Evolutionary conservation across 2,113 vertebrate species (phyloP).

Genomic region (Budorcas taxicolor): DNA sequence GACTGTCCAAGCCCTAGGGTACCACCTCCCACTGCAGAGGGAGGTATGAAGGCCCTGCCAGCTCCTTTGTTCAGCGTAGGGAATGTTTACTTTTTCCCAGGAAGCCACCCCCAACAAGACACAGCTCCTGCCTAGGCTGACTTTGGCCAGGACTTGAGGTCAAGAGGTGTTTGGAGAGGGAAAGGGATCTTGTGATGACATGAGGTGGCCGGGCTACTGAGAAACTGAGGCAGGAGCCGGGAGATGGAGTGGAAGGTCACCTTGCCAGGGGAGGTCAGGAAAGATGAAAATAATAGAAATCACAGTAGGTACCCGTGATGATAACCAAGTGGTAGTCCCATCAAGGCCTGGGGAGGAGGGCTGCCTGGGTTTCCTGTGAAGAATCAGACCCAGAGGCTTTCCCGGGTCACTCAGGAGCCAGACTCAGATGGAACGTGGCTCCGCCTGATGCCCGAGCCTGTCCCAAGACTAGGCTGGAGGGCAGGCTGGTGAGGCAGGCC

Average conservation of each 20-base stretch:
- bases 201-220: not conserved
- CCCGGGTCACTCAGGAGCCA: not conserved
- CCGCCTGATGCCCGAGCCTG: not conserved
- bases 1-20: not conserved
- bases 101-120: not conserved
- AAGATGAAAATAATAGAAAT: not conserved
- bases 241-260: not conserved
- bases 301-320: not conserved
- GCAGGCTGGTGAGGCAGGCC: not conserved
- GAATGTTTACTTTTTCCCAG: conserved; percentile 50
- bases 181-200: not conserved
- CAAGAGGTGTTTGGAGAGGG: not conserved
- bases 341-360: not conserved
- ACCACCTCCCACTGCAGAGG: not conserved
- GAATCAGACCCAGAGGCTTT: not conserved
- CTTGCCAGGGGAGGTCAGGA: not conserved
- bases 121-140: not conserved
- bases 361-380: not conserved
- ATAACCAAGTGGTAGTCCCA: not conserved
- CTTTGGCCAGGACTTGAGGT: not conserved
- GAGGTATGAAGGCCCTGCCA: not conserved
- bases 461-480: not conserved
- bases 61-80: conserved; percentile 24
- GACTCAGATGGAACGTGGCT: not conserved
- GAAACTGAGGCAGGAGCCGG: conserved; percentile 9